Base-by-base conservation (phyloP, 2,113 vertebrate genomes). In the Leucopternis melanops region DNA sequence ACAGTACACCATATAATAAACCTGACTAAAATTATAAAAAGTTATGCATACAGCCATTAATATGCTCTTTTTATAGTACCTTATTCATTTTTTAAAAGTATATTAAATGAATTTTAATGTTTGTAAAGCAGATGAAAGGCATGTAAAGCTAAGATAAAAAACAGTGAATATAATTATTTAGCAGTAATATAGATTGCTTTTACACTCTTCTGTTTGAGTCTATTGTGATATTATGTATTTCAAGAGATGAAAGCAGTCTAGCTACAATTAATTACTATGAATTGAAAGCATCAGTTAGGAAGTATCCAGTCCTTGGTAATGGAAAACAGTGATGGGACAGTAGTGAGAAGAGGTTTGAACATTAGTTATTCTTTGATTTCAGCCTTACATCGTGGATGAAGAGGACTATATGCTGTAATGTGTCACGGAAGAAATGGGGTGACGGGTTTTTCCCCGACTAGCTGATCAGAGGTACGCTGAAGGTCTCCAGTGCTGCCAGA, bases 231-330 rank as follows among this genome's bases (percentile, higher is more conserved):
- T 73, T 94, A 73, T 14, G 55, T 83, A 78, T 96, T 97, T 96
- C 72, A 85, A 92, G 70, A 97, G 84, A 97, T 96, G 92, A 96
- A 97, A 97, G 92, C 94, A 97, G 57, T 96, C 95, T 94, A 83
- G 95, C 95, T 98, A 97, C 97, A 98, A 98, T 98, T 98, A 98
- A 98, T 98, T 98, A 97, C 95, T 94, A 69, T 91, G 97, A 98
- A 98, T 96, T 96, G 97, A 98, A 97, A 97, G 95, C 97, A 98
- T 96, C 98, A 98, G 96, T 98, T 98, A 98, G 95, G 97, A 98
- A 81, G 55, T 82, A 86, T 92, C 36, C 14, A 55, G 66, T 86
- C 50, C 58, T 86, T 85, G 47, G 75, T 91, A 91, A 93, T 57
- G 49, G 75, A 59, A 88, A 87, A 55, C 31, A 81, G 45, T 61